A percentile compares a stretch with the other conserved stretches of the same genome.
Conservation (phyloP, 2,113 vertebrate species). For the Nesogale talazaci region DNA sequence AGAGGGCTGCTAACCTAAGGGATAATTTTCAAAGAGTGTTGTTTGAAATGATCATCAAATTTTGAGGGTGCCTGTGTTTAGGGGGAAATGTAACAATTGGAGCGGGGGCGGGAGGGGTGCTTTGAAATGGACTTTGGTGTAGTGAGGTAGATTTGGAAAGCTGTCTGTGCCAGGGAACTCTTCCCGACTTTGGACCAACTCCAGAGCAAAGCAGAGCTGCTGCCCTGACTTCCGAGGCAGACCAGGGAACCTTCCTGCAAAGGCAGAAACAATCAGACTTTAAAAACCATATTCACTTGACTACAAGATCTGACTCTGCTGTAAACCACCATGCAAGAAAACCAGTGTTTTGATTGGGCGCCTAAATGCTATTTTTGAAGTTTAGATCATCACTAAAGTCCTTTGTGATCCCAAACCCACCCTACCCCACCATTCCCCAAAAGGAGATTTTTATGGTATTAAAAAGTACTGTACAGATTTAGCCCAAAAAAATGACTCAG, state of each 20-base stretch:
- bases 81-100: conserved; percentile 62
- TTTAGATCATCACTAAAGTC: conserved; percentile 57
- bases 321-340: conserved; percentile 77
- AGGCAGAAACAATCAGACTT: conserved; percentile 66
- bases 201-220: conserved; percentile 66
- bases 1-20: too few relatives aligned
- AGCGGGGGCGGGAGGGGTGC: not conserved
- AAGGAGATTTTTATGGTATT: conserved; percentile 51
- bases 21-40: conserved; percentile 7
- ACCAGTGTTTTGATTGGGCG: conserved; percentile 63
- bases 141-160: conserved; percentile 62
- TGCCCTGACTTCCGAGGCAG: too few relatives aligned
- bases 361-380: conserved; percentile 75
- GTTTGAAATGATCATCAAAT: conserved; percentile 57
- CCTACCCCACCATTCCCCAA: too few relatives aligned
- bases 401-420: not conserved
- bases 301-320: conserved; percentile 74
- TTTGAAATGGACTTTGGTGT: conserved; percentile 47
- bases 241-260: not conserved
- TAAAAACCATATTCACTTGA: conserved; percentile 64
- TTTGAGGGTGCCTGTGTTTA: conserved; percentile 71
- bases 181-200: conserved; percentile 84
- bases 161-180: conserved; percentile 54
- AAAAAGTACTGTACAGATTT: conserved; percentile 68
- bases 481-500: not conserved